Evolutionary conservation across 2,888 invertebrate genomes (phyloP), one percentile per base, ranked within the genome.

Genomic region (Phaonia tiefii): DNA sequence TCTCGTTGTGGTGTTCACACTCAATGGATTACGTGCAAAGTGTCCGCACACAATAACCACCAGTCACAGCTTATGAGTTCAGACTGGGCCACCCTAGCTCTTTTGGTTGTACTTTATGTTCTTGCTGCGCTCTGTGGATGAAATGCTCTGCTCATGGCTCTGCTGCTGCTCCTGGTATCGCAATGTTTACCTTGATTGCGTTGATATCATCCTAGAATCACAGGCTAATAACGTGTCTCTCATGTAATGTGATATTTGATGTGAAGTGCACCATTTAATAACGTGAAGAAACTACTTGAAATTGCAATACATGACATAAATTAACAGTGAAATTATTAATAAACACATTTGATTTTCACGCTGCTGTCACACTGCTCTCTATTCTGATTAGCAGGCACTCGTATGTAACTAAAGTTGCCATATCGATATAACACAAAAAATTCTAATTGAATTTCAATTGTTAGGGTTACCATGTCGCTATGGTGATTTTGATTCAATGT

Each of bases 61-160:
- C 10, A 67, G 71, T 66, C 25, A 39, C 49, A 56, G 67, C 54
- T 56, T 75, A 37, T 56, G 31, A 31, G 31, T 63, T 60, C 1
- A 67, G 71, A 81, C 80, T 81, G 54, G 58, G 66, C 22, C 15
- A n/a, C 42, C 13, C 58, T 74, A 58, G 66, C 67, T 72, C 51
- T 31, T 31, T 31, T 70, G 66, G 39, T 25, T 67, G 63, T n/a
- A 22, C 37, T 42, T 17, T 63, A 69, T 78, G 67, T 80, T 80
- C 66, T 80, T 76, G 66, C 67, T 81, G 44, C 54, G 49, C 37
- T 42, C n/a, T 15, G 37, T 63, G 5, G 25, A 42, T 58, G 31
- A 31, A 44, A 11, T 20, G 70, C 56, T 70, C 26, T 65, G 39
- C 51, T 22, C 51, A 13, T 37, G 10, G 15, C 22, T 66, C 26